phyloP scores from a whole-genome alignment of 64 coral and sea anemone species.

The Anthopleura sola region DNA sequence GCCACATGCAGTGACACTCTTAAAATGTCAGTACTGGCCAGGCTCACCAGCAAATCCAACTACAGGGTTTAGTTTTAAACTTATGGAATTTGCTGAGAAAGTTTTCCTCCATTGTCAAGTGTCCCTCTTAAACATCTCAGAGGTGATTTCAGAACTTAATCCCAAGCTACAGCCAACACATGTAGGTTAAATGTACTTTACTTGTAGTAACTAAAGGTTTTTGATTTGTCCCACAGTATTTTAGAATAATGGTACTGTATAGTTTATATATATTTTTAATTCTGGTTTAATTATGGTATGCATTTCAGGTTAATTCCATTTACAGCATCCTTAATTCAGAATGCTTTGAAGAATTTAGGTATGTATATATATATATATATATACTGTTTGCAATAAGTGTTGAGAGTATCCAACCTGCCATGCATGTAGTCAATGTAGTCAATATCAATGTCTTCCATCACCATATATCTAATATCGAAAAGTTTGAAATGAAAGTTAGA shows the following conservation, averaged over 20 bases:
- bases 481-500: too few species aligned
- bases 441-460: too few species aligned
- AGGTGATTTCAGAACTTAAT: slow-evolving; percentile 43
- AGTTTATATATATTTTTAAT: too few species aligned
- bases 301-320: slow-evolving; percentile 31
- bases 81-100: slow-evolving; percentile 69
- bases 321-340: slow-evolving; percentile 47
- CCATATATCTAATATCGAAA: too few species aligned
- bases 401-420: too few species aligned
- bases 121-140: slow-evolving; percentile 46
- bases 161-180: slow-evolving; percentile 46
- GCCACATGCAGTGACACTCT: slow-evolving; percentile 48
- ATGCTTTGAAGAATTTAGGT: slow-evolving; percentile 58
- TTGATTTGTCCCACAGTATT: too few species aligned
- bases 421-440: too few species aligned
- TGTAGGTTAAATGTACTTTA: slow-evolving; percentile 27
- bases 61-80: slow-evolving; percentile 53
- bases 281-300: neutral
- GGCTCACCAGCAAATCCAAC: slow-evolving; percentile 61
- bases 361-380: neutral
- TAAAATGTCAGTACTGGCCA: slow-evolving; percentile 61
- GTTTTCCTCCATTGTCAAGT: slow-evolving; percentile 66
- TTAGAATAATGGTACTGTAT: too few species aligned
- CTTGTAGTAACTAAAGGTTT: too few species aligned
- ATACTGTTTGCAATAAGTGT: too few species aligned